Conservation (phyloP, 2,888 invertebrate genomes). For the Steinernema hermaphroditum region DNA sequence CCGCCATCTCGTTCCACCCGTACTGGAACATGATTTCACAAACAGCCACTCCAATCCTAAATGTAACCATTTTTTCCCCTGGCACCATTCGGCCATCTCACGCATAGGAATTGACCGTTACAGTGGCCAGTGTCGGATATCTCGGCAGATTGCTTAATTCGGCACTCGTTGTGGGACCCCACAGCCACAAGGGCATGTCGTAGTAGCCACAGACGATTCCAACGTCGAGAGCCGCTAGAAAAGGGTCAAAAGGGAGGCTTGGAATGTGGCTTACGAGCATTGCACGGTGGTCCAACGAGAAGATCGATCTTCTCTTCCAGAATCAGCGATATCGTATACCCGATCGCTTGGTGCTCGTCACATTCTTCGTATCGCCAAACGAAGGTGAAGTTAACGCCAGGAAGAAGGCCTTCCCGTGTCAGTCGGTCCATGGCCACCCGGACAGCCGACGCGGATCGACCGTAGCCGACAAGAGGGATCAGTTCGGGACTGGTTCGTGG, state of each 20-base stretch:
- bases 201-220: conserved; percentile 41
- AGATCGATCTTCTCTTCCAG: conserved; percentile 46
- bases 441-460: conserved; percentile 35
- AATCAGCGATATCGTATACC: conserved; percentile 33
- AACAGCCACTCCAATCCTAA: conserved; percentile 48
- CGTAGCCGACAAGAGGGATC: conserved; percentile 30
- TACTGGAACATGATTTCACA: conserved; percentile 47
- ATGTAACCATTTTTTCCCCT: not conserved
- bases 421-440: conserved; percentile 33
- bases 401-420: conserved; percentile 25
- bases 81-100: not conserved
- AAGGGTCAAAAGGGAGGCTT: not conserved
- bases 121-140: conserved; percentile 39
- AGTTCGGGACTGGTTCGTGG: not conserved
- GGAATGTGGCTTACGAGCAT: conserved; percentile 49
- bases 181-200: conserved; percentile 41
- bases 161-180: conserved; percentile 42
- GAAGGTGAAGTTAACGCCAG: conserved; percentile 36
- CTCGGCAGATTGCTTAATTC: conserved; percentile 40
- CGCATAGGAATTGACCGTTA: conserved; percentile 36
- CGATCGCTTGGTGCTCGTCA: conserved; percentile 33
- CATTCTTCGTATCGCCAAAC: conserved; percentile 37
- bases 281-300: conserved; percentile 56
- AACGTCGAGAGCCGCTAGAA: conserved; percentile 43
- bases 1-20: conserved; percentile 51